These are phyloP conservation scores for Standfussiana lucernea DNA, from an alignment of 2,888 invertebrate genomes.

Conservation along the genomic window DNA sequence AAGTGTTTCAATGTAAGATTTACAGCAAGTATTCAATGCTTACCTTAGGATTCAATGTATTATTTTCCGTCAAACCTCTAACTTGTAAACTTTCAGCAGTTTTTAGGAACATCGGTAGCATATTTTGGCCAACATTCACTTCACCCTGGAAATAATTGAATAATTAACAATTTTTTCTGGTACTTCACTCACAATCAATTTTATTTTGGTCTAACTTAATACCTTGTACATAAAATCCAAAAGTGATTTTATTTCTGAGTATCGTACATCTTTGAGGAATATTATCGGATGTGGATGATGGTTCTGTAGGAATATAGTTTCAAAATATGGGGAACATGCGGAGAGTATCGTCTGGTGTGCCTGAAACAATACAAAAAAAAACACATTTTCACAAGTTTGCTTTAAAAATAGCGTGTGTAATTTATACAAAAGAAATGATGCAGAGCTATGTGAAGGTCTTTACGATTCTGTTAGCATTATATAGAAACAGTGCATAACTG, in stretches of 20 bases:
- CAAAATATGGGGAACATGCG: slow-evolving; percentile 98
- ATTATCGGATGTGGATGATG: slow-evolving; percentile 97
- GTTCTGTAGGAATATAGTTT: slow-evolving; percentile 97
- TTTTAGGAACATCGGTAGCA: slow-evolving; percentile 97
- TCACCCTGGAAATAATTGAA: slow-evolving; percentile 90
- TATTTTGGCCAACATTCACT: slow-evolving; percentile 97
- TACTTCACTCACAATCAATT: slow-evolving; percentile 2
- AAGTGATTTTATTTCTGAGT: slow-evolving; percentile 96
- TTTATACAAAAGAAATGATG: slow-evolving; percentile 78
- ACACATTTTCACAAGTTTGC: slow-evolving; percentile 60
- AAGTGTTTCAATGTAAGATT: not conserved
- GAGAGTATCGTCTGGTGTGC: slow-evolving; percentile 98
- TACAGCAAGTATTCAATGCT: slow-evolving; percentile 55
- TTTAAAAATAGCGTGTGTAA: slow-evolving; percentile 70
- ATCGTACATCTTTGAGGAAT: slow-evolving; percentile 97
- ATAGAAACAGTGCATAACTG: slow-evolving; percentile 77
- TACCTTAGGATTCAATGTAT: slow-evolving; percentile 91
- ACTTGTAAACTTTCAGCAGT: slow-evolving; percentile 97
- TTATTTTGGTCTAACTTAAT: slow-evolving; percentile 55
- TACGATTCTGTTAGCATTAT: slow-evolving; percentile 75
- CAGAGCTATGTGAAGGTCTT: slow-evolving; percentile 82
- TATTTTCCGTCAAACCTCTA: slow-evolving; percentile 96
- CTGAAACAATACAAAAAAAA: slow-evolving; percentile 87
- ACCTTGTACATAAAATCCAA: slow-evolving; percentile 98
- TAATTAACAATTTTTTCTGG: slow-evolving; percentile 33